Conservation (phyloP, 2,113 vertebrate species). For the Morone chrysops region DNA sequence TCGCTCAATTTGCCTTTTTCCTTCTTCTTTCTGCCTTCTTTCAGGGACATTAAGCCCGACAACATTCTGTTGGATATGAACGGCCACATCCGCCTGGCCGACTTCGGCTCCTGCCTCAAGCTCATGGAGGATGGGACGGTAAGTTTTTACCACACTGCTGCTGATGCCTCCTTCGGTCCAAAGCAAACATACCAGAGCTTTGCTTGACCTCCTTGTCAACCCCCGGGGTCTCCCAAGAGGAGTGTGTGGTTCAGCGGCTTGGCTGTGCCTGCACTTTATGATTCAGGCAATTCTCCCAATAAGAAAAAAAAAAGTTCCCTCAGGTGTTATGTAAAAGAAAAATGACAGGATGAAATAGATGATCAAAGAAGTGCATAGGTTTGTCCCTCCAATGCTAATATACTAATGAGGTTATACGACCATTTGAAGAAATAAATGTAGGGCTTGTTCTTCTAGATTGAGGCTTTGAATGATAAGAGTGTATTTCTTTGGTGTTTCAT, state of each 20-base stretch:
- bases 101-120: constrained; percentile 98
- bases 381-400: constrained; percentile 21
- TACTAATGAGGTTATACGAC: not conserved
- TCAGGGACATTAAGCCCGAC: constrained; percentile 98
- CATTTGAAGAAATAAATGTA: constrained; percentile 20
- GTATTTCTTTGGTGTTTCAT: not conserved
- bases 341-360: constrained; percentile 26
- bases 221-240: constrained; percentile 66
- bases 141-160: constrained; percentile 69
- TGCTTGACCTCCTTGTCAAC: constrained; percentile 65
- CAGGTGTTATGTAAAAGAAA: constrained; percentile 42
- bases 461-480: constrained; percentile 6
- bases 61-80: constrained; percentile 99
- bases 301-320: constrained; percentile 17
- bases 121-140: constrained; percentile 99
- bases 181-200: constrained; percentile 73
- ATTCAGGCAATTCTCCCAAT: constrained; percentile 48
- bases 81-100: constrained; percentile 97
- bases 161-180: constrained; percentile 52
- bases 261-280: constrained; percentile 44
- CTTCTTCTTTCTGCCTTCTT: constrained; percentile 9
- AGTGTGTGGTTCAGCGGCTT: constrained; percentile 62
- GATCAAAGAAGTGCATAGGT: constrained; percentile 26
- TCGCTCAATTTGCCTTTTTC: constrained; percentile 21
- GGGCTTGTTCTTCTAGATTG: not conserved